Evolutionary conservation across 2,113 vertebrate genomes (phyloP).

Genomic region (Panthera leo): DNA sequence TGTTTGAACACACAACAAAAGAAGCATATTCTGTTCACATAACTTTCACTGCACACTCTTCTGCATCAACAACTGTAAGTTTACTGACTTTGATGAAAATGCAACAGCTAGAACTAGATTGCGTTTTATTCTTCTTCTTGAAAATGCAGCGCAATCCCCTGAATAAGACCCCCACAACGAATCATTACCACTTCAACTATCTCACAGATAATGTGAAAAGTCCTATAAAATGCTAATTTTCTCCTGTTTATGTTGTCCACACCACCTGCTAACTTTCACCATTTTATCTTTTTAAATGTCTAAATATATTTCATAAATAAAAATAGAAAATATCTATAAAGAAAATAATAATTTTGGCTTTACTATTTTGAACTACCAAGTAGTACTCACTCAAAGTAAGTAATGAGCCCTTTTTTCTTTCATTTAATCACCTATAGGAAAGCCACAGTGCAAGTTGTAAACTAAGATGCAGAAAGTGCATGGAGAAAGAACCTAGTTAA

Average conservation of each 20-base stretch:
- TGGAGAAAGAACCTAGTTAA: background rate
- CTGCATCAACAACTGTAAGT: background rate
- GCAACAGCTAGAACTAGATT: background rate
- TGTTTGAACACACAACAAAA: background rate
- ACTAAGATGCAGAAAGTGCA: background rate
- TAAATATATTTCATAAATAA: conserved; percentile 33
- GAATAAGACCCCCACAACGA: background rate
- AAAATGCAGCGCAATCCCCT: background rate
- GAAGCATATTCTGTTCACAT: background rate
- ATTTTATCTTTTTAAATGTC: background rate
- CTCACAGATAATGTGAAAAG: background rate
- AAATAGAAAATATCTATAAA: background rate
- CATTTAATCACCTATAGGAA: background rate
- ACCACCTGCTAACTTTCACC: background rate
- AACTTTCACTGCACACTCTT: background rate
- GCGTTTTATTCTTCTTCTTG: conserved; percentile 24
- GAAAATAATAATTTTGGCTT: conserved; percentile 8
- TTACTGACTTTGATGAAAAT: background rate
- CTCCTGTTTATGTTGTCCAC: background rate
- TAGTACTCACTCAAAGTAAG: background rate
- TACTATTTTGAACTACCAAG: conserved; percentile 4
- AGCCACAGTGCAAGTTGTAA: background rate
- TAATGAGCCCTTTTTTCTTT: background rate
- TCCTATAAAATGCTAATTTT: background rate
- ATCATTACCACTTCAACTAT: background rate